These are phyloP conservation scores for Macrotus californicus DNA, from an alignment of 2,113 vertebrate genomes.

Conservation along the genomic window DNA sequence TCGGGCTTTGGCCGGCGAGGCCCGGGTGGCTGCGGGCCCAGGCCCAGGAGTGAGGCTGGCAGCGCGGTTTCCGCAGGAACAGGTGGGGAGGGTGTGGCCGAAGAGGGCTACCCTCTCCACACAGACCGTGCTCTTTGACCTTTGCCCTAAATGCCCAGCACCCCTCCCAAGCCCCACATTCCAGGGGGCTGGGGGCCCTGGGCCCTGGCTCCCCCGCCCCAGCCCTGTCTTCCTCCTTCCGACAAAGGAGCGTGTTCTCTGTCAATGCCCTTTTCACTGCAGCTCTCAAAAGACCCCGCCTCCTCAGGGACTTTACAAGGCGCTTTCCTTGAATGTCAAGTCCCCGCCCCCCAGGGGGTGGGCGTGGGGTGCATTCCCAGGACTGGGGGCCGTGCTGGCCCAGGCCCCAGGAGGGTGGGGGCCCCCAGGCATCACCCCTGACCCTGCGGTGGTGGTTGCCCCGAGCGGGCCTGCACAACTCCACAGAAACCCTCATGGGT, in stretches of 20 bases:
- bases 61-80: too few species aligned
- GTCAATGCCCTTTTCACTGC: slow-evolving; percentile 34
- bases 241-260: slow-evolving; percentile 62
- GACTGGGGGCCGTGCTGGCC: slow-evolving; percentile 54
- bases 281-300: slow-evolving; percentile 65
- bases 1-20: not conserved
- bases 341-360: slow-evolving; percentile 61
- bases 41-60: not conserved
- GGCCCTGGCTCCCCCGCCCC: not conserved
- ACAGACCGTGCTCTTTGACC: slow-evolving; percentile 25
- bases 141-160: not conserved
- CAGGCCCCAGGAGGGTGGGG: not conserved
- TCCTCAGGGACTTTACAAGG: slow-evolving; percentile 72
- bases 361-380: slow-evolving; percentile 68
- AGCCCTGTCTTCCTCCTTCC: not conserved
- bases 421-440: not conserved
- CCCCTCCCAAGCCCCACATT: not conserved
- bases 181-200: slow-evolving; percentile 31
- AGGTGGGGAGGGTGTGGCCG: not conserved
- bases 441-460: rapidly evolving
- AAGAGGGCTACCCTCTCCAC: not conserved
- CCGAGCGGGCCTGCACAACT: rapidly evolving
- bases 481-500: rapidly evolving
- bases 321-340: slow-evolving; percentile 71
- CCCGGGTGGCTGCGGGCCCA: rapidly evolving